Base-by-base conservation (phyloP, 64 coral and sea anemone genomes). In the Porites lutea region DNA sequence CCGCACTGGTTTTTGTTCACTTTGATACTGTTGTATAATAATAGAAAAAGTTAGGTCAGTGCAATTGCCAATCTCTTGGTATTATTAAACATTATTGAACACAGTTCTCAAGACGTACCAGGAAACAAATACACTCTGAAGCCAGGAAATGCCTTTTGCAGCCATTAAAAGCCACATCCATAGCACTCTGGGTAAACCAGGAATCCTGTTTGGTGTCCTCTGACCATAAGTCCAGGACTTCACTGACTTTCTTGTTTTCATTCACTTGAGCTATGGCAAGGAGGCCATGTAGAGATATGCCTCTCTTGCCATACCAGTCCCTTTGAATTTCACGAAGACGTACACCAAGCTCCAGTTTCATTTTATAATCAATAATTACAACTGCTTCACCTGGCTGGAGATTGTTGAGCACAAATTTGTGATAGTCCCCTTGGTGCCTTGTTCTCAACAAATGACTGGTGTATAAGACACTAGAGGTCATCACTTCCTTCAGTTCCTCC, bases 221-320 rank as follows among this genome's bases (percentile, higher is more conserved):
- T 22, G 16, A 22, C 79, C 79, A 82, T 27, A 82, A 62, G 43
- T 82, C 52, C 23, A 82, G 11, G 7, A 82, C 79, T 16, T 82
- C 79, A 82, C 52, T 62, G 52, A 59, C 21, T 57, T 23, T 82
- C 59, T 59, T 62, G 22, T 55, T 59, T 27, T 82, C 79, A 45
- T 55, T 18, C n/a, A 82, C 79, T 49, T 80, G 53, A 12, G 15
- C 47, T 80, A 55, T 13, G 4, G 53, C 47, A 80, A 45, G 52
- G 22, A 82, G 14, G 14, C 52, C 59, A 62, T 62, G 50, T 3
- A 83, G 19, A 9, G 52, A 83, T 45, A 83, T 10, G 15, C 82
- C 64, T 68, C 82, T 13, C 18, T 48, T 86, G 50, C 15, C 72
- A 75, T 75, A 75, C 72, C 72, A 75, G 27, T 75, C 72, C 72